Evolutionary conservation across 2,888 invertebrate species (phyloP).

Genomic region (Drosophila tripunctata): DNA sequence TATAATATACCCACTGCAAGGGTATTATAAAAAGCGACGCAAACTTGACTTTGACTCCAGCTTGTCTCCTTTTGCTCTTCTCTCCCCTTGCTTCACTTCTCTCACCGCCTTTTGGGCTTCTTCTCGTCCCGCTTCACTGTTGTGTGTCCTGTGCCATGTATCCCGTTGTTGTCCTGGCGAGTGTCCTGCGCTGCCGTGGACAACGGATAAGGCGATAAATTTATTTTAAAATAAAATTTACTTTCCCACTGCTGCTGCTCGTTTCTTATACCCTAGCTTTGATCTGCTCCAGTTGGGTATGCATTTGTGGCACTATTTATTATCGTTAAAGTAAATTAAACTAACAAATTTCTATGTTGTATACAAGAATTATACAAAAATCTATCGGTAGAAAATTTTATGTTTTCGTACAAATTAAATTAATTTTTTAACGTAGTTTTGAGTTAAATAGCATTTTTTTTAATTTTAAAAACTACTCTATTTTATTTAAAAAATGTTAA

Average conservation of each 20-base stretch:
- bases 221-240: constrained; percentile 80
- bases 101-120: too few species aligned
- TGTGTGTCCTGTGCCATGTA: constrained; percentile 1
- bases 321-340: not conserved
- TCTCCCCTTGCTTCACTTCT: not conserved
- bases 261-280: constrained; percentile 37
- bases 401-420: too few species aligned
- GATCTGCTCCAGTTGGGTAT: not conserved
- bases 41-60: constrained; percentile 40
- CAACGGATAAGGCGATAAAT: constrained; percentile 80
- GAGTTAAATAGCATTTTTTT: too few species aligned
- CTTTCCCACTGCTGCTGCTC: constrained; percentile 63
- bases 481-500: too few species aligned
- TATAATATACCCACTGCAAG: too few species aligned
- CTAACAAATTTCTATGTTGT: too few species aligned
- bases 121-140: not conserved
- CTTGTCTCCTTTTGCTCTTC: not conserved
- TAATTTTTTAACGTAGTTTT: too few species aligned
- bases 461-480: too few species aligned
- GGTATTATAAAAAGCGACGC: constrained; percentile 19
- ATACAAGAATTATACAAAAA: too few species aligned
- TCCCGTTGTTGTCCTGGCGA: constrained; percentile 19
- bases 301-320: too few species aligned
- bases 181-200: constrained; percentile 66
- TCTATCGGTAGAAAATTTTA: too few species aligned